Percentiles rank a stretch among this genome's conserved stretches.
Evolutionary conservation across 2,113 vertebrate genomes (phyloP).

Genomic region (Caretta caretta): DNA sequence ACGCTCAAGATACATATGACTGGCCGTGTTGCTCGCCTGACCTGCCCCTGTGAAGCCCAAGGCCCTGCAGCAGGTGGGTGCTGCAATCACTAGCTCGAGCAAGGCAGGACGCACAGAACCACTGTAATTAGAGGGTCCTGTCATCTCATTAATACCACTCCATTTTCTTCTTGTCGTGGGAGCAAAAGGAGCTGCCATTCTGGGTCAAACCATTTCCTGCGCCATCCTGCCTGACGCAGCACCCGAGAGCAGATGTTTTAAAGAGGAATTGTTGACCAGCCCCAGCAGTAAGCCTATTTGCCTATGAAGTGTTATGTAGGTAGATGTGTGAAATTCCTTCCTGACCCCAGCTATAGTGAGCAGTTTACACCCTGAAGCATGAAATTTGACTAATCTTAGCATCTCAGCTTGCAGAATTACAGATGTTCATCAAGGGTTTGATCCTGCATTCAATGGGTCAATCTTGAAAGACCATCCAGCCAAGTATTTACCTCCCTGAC

Average conservation of each 20-base stretch:
- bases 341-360: background rate
- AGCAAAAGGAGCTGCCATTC: background rate
- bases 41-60: background rate
- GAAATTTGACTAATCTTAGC: background rate
- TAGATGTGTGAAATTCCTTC: background rate
- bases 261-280: background rate
- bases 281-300: background rate
- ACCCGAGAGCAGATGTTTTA: background rate
- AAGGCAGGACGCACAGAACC: background rate
- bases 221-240: background rate
- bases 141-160: rapidly evolving
- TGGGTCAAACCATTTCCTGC: background rate
- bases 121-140: background rate
- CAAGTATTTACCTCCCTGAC: too few relatives aligned
- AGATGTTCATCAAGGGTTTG: background rate
- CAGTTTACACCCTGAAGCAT: background rate
- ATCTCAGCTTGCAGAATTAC: background rate
- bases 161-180: rapidly evolving
- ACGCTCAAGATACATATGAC: background rate
- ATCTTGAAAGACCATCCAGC: too few relatives aligned
- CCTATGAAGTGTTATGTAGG: background rate
- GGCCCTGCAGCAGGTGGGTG: background rate
- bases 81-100: background rate
- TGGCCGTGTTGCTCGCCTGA: background rate
- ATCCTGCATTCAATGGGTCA: background rate